Conservation (phyloP, 2,113 vertebrate species). For the Dicrurus megarhynchus region DNA sequence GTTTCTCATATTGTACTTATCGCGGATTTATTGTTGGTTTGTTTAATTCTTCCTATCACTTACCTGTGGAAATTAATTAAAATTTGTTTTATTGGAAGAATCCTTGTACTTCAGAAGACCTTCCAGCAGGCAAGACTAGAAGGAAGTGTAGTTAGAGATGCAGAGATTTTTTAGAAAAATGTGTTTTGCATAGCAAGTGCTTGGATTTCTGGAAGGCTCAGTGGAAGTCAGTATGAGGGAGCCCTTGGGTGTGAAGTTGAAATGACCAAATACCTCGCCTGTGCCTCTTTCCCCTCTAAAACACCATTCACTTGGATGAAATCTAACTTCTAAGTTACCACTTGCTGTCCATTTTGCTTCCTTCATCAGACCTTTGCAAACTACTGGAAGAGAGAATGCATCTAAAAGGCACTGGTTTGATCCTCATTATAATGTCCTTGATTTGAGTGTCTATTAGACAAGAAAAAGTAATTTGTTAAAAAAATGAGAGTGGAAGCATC, state of each 20-base stretch:
- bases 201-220: not conserved
- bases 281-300: not conserved
- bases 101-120: not conserved
- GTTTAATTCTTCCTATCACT: not conserved
- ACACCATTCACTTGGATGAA: too few species aligned
- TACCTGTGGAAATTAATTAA: not conserved
- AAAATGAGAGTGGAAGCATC: not conserved
- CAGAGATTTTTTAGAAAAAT: not conserved
- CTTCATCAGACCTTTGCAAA: not conserved
- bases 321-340: not conserved
- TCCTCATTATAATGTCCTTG: not conserved
- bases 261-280: fast-evolving
- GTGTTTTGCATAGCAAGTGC: not conserved
- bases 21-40: not conserved
- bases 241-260: not conserved
- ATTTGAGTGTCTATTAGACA: not conserved
- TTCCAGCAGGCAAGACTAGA: not conserved
- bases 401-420: not conserved
- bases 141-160: not conserved
- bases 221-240: not conserved
- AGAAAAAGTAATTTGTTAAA: not conserved
- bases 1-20: not conserved
- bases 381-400: not conserved
- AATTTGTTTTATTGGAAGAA: not conserved
- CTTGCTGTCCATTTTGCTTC: not conserved